A percentile compares a stretch with the other conserved stretches of the same genome.
phyloP scores from a whole-genome alignment of 2,113 vertebrate species.

The Octodon degus region DNA sequence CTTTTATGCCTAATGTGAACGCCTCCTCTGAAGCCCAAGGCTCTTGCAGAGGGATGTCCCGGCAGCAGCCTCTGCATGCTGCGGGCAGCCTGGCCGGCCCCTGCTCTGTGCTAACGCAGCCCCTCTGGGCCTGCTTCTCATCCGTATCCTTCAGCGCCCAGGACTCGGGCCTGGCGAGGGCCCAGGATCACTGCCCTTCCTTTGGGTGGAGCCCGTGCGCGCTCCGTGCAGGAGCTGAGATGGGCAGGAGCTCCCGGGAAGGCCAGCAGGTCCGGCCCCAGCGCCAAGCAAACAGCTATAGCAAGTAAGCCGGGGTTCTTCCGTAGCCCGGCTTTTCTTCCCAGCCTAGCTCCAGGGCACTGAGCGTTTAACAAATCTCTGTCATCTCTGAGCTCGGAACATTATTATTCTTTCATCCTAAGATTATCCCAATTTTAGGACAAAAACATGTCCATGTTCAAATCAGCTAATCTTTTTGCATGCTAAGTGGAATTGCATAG shows the following conservation, averaged over 20 bases:
- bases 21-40: not conserved
- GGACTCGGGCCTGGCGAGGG: not conserved
- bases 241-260: not conserved
- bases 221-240: not conserved
- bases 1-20: not conserved
- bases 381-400: not conserved
- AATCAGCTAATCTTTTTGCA: slow-evolving; percentile 16
- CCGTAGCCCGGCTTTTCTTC: slow-evolving; percentile 18
- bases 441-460: slow-evolving; percentile 6
- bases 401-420: too few relatives aligned
- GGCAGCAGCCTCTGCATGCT: not conserved
- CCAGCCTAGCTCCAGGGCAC: slow-evolving; percentile 48
- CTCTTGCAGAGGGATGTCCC: not conserved
- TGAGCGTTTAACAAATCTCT: slow-evolving; percentile 13
- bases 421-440: not conserved
- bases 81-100: not conserved
- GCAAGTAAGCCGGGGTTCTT: not conserved
- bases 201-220: not conserved
- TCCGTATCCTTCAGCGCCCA: slow-evolving; percentile 42
- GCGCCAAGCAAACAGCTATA: not conserved
- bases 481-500: not conserved
- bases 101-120: not conserved
- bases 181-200: slow-evolving; percentile 36
- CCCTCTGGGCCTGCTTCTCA: slow-evolving; percentile 24
- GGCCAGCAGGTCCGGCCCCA: not conserved